These are phyloP conservation scores for Clarias pachynema DNA, from an alignment of 2,797 vertebrate species.

Conservation along the genomic window DNA sequence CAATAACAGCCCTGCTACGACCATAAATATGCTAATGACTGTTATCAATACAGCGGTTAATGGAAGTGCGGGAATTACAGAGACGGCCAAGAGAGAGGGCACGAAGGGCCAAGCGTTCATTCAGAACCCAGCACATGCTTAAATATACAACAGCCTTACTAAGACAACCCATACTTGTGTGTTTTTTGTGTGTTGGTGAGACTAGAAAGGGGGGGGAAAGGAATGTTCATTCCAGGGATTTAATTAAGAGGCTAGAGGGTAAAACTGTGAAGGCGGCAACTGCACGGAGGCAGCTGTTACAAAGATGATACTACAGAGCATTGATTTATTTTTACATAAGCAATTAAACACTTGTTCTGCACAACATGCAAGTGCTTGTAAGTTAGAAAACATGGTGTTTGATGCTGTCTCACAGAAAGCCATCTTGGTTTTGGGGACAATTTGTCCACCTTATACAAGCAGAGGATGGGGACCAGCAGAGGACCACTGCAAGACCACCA, in stretches of 20 bases:
- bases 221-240: conserved; percentile 70
- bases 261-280: conserved; percentile 58
- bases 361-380: background rate
- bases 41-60: conserved; percentile 83
- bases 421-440: background rate
- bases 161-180: conserved; percentile 56
- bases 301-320: conserved; percentile 28
- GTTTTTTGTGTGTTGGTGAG: conserved; percentile 57
- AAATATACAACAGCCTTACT: conserved; percentile 41
- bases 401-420: background rate
- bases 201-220: conserved; percentile 46
- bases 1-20: conserved; percentile 98
- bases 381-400: conserved; percentile 4
- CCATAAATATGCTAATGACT: conserved; percentile 99
- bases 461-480: background rate
- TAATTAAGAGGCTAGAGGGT: conserved; percentile 85
- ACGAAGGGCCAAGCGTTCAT: conserved; percentile 64
- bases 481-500: background rate
- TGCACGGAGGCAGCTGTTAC: conserved; percentile 60
- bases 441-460: background rate
- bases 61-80: conserved; percentile 60
- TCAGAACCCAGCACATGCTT: conserved; percentile 62
- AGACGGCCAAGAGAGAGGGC: conserved; percentile 56
- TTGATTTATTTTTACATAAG: conserved; percentile 31
- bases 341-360: conserved; percentile 36